A percentile compares a stretch with the other conserved stretches of the same genome.
Evolutionary conservation across 2,797 vertebrate genomes (phyloP).

Genomic region (Hipposideros larvatus): DNA sequence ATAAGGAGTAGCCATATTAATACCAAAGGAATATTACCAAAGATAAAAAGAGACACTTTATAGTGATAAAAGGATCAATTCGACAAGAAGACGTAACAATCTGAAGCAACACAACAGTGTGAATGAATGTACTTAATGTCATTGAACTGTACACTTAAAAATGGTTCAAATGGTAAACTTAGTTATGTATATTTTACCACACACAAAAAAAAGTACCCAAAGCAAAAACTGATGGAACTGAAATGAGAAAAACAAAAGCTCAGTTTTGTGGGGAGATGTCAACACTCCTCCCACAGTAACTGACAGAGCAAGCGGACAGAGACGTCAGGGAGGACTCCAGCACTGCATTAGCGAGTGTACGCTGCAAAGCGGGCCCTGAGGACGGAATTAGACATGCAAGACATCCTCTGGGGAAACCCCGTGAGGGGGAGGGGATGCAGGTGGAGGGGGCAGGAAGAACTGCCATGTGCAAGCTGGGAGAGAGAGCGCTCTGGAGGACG

Average conservation of each 20-base stretch:
- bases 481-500: not conserved
- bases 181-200: no score
- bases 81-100: not conserved
- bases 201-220: no score
- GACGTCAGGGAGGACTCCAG: not conserved
- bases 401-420: not conserved
- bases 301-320: not conserved
- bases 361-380: not conserved
- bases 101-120: no score
- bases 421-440: not conserved
- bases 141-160: no score
- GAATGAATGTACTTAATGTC: no score
- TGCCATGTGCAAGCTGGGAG: no score
- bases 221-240: not conserved
- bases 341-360: no score
- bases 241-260: not conserved
- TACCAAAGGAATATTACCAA: not conserved
- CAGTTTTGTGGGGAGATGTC: not conserved
- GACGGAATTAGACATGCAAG: no score
- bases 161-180: no score
- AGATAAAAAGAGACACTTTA: not conserved
- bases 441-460: not conserved
- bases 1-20: not conserved
- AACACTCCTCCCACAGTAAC: not conserved
- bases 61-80: not conserved